Percentiles rank a stretch among this genome's conserved stretches.
Conservation (phyloP, 2,888 invertebrate species). For the Caenorhabditis virilis region DNA sequence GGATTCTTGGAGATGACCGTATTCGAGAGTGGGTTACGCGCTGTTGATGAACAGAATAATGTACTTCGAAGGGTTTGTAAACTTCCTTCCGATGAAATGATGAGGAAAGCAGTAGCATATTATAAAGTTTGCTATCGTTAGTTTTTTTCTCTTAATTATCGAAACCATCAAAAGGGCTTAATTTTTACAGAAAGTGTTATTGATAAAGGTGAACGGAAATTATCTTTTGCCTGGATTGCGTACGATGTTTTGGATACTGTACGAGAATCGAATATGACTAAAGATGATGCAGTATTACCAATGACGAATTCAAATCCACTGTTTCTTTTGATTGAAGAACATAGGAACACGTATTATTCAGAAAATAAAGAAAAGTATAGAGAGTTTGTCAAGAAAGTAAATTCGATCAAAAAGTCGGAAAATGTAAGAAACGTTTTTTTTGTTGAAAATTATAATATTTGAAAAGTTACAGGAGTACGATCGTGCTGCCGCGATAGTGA, state of each 20-base stretch:
- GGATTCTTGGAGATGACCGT: constrained; percentile 1
- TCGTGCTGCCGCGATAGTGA: constrained; percentile 9
- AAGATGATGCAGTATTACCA: neutral
- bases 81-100: constrained; percentile 13
- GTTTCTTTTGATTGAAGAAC: no score
- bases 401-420: no score
- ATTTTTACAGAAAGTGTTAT: constrained; percentile 24
- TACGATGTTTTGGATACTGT: constrained; percentile 50
- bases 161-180: neutral
- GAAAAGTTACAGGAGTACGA: no score
- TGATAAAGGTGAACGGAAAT: constrained; percentile 22
- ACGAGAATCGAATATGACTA: neutral
- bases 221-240: constrained; percentile 62
- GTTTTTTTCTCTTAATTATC: no score
- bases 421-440: no score
- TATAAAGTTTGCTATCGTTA: constrained; percentile 50
- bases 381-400: no score
- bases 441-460: no score
- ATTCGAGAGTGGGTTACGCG: neutral
- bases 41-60: constrained; percentile 2
- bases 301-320: no score
- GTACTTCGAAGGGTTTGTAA: constrained; percentile 19
- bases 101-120: constrained; percentile 51
- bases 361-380: no score
- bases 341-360: constrained; percentile 22